Percentiles rank a stretch among this genome's conserved stretches.
These are phyloP conservation scores for Tenthredo distinguenda DNA, from an alignment of 2,888 invertebrate genomes.

Conservation along the genomic window DNA sequence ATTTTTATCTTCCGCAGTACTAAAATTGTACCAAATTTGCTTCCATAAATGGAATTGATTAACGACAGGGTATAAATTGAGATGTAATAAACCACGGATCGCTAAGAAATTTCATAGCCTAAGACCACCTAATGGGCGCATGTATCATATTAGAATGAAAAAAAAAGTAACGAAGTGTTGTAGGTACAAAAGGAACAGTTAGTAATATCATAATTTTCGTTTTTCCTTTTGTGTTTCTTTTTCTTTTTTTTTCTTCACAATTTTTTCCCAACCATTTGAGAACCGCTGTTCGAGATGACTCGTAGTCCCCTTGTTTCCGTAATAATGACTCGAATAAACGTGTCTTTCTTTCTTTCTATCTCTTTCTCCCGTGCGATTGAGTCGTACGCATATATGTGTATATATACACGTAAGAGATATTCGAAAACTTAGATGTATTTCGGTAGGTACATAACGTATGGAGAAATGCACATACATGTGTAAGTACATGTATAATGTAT, in stretches of 20 bases:
- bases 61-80: background rate
- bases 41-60: background rate
- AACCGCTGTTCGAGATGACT: background rate
- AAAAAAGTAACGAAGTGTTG: background rate
- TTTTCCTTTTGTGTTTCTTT: too few species aligned
- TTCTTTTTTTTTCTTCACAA: background rate
- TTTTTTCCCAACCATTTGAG: background rate
- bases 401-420: background rate
- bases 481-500: background rate
- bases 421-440: background rate
- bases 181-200: background rate
- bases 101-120: background rate
- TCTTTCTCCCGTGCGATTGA: background rate
- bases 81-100: background rate
- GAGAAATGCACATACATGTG: background rate
- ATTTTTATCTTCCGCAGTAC: background rate
- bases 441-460: background rate
- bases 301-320: background rate
- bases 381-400: background rate
- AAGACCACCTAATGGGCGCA: background rate
- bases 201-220: background rate
- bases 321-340: conserved; percentile 5
- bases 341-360: background rate
- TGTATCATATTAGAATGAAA: background rate
- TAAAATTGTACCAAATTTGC: background rate